Percentiles rank a stretch among this genome's conserved stretches.
These are phyloP conservation scores for Epiblema foenella DNA, from an alignment of 2,888 invertebrate genomes.

Conservation along the genomic window DNA sequence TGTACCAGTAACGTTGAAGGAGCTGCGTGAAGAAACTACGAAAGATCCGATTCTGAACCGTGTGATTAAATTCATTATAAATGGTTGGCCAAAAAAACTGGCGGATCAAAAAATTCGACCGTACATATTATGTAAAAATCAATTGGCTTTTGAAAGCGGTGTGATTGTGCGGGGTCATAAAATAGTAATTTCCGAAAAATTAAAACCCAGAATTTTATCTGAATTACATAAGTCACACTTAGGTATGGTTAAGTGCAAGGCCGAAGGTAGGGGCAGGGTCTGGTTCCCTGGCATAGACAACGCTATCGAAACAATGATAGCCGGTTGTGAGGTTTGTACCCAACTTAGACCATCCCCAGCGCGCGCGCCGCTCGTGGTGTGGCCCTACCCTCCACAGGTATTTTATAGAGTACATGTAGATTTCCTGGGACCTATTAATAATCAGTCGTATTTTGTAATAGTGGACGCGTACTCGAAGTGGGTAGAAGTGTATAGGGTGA, in stretches of 20 bases:
- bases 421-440: slow-evolving; percentile 7
- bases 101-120: background rate
- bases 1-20: too few relatives aligned
- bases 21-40: too few relatives aligned
- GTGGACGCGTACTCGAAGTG: slow-evolving; percentile 7
- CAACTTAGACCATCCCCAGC: too few relatives aligned
- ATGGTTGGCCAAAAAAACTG: background rate
- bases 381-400: slow-evolving; percentile 4
- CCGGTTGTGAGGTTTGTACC: too few relatives aligned
- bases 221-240: slow-evolving; percentile 4
- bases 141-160: background rate
- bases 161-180: background rate
- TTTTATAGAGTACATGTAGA: slow-evolving; percentile 3
- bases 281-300: too few relatives aligned
- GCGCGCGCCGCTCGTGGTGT: too few relatives aligned
- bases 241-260: too few relatives aligned
- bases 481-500: background rate
- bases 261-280: too few relatives aligned
- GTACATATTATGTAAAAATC: background rate
- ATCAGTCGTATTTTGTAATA: background rate
- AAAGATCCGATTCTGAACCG: too few relatives aligned
- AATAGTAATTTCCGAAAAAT: background rate
- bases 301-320: too few relatives aligned
- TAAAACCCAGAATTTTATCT: background rate
- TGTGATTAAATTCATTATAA: too few relatives aligned